Conservation (phyloP, 2,797 vertebrate species). For the Leptodactylus fallax region DNA sequence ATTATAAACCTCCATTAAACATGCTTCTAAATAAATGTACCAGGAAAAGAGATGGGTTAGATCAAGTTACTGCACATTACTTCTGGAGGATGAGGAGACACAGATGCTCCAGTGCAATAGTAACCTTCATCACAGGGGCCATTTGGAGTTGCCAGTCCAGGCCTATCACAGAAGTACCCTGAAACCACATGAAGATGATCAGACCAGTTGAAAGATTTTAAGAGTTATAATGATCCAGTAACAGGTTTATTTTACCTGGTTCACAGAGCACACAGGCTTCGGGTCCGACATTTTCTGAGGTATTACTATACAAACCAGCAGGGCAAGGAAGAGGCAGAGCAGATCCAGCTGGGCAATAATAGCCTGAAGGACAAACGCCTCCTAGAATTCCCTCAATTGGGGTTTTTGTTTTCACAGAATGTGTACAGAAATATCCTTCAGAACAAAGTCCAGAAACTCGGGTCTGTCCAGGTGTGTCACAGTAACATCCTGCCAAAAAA, state of each 20-base stretch:
- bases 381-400: conserved; percentile 78
- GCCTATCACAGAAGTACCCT: conserved; percentile 85
- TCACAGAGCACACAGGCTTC: conserved; percentile 81
- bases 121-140: conserved; percentile 71
- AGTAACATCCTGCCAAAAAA: conserved; percentile 80
- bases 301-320: conserved; percentile 81
- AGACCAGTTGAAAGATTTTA: background rate
- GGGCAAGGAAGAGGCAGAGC: conserved; percentile 79
- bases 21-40: background rate
- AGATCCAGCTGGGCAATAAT: conserved; percentile 84
- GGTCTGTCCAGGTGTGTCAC: conserved; percentile 74
- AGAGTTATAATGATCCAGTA: no score
- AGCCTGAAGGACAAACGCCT: conserved; percentile 78
- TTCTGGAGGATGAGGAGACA: conserved; percentile 67
- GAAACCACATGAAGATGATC: conserved; percentile 17
- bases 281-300: conserved; percentile 73
- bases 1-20: background rate
- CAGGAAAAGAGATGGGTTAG: background rate
- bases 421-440: conserved; percentile 81
- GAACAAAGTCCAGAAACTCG: conserved; percentile 77
- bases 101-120: conserved; percentile 68
- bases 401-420: conserved; percentile 73
- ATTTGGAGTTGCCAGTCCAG: conserved; percentile 71
- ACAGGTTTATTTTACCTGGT: conserved; percentile 74
- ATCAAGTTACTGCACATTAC: conserved; percentile 50